Evolutionary conservation across 2,113 vertebrate species (phyloP), one percentile per base, ranked within the genome.

Genomic region (Cyanoliseus patagonus): DNA sequence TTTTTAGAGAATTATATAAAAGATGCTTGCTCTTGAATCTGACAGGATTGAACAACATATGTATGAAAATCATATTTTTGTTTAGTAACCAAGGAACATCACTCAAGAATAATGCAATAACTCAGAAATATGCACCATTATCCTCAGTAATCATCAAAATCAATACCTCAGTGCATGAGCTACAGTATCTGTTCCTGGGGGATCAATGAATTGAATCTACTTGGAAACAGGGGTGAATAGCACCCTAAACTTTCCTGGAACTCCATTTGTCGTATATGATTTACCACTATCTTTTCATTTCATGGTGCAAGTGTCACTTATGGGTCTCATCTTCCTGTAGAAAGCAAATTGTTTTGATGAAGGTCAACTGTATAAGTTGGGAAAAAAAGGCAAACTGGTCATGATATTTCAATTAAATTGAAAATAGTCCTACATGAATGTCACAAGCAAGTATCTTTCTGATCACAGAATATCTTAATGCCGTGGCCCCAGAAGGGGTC

Each of bases 271-370:
- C 94, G 88, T 41, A 8, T 67, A 86, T 17, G 59, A 95, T 92
- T 95, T 97, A 81, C 73, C 51, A 53, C 6, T 74, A 30, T 70
- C 35, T 86, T 95, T 88, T 88, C 69, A 77, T 83, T 91, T 83
- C n/a, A 22, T 31, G 37, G 66, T 83, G 64, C 39, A 87, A 88
- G 42, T 75, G 62, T 79, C 90, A 88, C 53, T 91, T 82, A 24
- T 77, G 91, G 66, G 57, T 83, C 52, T 92, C 47, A 64, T 96
- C 81, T 85, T 94, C 31, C 59, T 44, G 49, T 61, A 68, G 69
- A 83, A 94, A 90, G 73, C 3, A 93, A 96, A 94, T 93, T 93
- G 33, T 78, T 93, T 91, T 97, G 92, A 97, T 96, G 95, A 95
- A 95, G 41, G 57, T 52, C 84, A 67, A 68, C 81, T 88, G 27